Base-by-base conservation (phyloP, 2,797 vertebrate genomes). In the Aldrovandia affinis region DNA sequence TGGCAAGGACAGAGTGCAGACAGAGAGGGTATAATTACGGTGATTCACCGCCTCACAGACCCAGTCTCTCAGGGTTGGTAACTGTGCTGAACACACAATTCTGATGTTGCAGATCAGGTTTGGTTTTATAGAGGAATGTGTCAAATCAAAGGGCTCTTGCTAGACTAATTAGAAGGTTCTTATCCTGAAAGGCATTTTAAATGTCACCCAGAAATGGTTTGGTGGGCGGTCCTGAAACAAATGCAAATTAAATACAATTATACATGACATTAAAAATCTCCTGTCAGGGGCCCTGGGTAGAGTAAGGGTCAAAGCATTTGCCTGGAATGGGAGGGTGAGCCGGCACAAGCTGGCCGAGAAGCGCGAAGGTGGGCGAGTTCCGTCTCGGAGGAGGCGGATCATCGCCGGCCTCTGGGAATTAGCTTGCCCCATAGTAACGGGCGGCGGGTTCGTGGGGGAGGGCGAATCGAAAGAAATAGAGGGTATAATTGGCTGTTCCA, bases 81-180 rank as follows among this genome's bases (percentile, higher is more conserved):
- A 91, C 89, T 89, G 47, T 33, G 42, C 85, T 0, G 2, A 85
- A 79, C 70, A 84, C 87, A 88, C 86, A 87, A 85, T 88, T 92
- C 92, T 91, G 81, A 87, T 82, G 88, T 86, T 86, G 84, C 87
- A 90, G 91, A 92, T 91, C 89, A 90, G 87, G 86, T 87, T 90
- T 91, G 87, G 86, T 89, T 88, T 33, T 79, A 79, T 68, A 80
- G 75, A 90, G 85, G 89, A 91, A 92, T 90, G 88, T 89, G 86
- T 85, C 83, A 88, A 91, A 93, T 92, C 83, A 94, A 93, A 90
- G 83, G 75, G 77, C 81, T 87, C 68, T 80, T 65, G n/a, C 78
- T 42, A 52, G n/a, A 63, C 57, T 7, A 81, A 81, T 84, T 79
- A 89, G 85, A 86, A 85, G 73, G 85, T 78, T 61, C 85, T 82